Base-by-base conservation (phyloP, 1,140 invertebrate genomes). In the Plodia interpunctella region DNA sequence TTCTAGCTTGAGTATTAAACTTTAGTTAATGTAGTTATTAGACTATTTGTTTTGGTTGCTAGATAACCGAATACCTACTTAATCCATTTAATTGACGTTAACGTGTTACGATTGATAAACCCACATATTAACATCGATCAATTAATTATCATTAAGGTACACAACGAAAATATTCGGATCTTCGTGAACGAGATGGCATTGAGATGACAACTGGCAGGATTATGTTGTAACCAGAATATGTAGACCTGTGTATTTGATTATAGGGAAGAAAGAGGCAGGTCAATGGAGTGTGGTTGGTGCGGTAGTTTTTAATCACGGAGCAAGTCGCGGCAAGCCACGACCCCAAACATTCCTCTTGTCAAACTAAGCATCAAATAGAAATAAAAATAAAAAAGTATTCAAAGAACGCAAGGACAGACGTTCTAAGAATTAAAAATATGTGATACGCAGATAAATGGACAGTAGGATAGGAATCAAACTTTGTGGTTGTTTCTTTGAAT, bases 151-250 rank as follows among this genome's bases (percentile, higher is more conserved):
- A 83, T 84, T 86, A 88, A 75, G 70, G 74, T 63, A 78, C 69
- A 71, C 57, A 59, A 63, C 50, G 72, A 80, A 86, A 85, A 76
- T 78, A 78, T 78, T 74, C 61, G 74, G 78, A 80, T 84, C 65
- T 71, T 86, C 83, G 84, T 87, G 84, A 62, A 70, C 72, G 65
- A 85, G 74, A 73, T 77, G 81, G 83, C 84, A 87, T 87, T 87
- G 84, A 87, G 77, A 84, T 65, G 83, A 86, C 83, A 86, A 76
- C 76, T 65, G 65, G 60, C 76, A 73, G 80, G 72, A 84, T 83
- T 79, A 77, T 68, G 62, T 65, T 57, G 59, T 70, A 71, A 68
- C 71, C 67, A 72, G 5, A 38, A 49, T 57, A 55, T 9, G 1
- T 4, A 28, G 74, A 67, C 6, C 74, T 64, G 8, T 13, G 19